Evolutionary conservation across 53 echinoderm and acorn worm genomes (phyloP).

Genomic region (Actinopyga echinites): DNA sequence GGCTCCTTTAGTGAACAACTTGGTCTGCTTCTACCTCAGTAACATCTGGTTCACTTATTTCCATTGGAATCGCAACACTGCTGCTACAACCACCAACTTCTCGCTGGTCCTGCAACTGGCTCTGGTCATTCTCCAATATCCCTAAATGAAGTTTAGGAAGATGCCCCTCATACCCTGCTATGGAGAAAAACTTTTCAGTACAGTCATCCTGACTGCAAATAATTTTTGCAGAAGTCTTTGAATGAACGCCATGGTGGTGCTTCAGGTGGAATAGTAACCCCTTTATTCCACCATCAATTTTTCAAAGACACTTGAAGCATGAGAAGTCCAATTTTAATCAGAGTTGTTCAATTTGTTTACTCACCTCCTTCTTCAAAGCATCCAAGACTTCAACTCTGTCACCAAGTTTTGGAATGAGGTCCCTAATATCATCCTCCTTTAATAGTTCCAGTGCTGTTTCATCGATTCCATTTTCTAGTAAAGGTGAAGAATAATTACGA

Average conservation of each 20-base stretch:
- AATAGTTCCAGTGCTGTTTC: slow-evolving; percentile 27
- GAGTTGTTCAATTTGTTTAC: not conserved
- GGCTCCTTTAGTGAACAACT: not conserved
- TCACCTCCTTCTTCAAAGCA: slow-evolving; percentile 30
- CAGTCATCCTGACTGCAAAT: not conserved
- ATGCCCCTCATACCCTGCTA: too few relatives aligned
- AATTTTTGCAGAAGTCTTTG: not conserved
- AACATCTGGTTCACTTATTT: too few relatives aligned
- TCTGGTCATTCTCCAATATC: not conserved
- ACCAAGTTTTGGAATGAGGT: slow-evolving; percentile 27
- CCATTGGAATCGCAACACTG: too few relatives aligned
- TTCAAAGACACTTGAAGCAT: slow-evolving; percentile 38
- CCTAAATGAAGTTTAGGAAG: not conserved
- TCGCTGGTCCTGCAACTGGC: too few relatives aligned
- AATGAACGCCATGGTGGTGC: slow-evolving; percentile 7
- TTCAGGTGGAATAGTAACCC: slow-evolving; percentile 24
- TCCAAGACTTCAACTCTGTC: slow-evolving; percentile 16
- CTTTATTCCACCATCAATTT: slow-evolving; percentile 1
- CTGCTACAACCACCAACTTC: too few relatives aligned
- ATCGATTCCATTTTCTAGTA: slow-evolving; percentile 51
- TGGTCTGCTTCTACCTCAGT: too few relatives aligned
- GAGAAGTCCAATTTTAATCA: not conserved
- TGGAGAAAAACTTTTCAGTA: slow-evolving; percentile 14
- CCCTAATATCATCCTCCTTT: slow-evolving; percentile 16
- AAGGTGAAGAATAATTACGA: slow-evolving; percentile 19